Evolutionary conservation across 2,113 vertebrate genomes (phyloP).

Genomic region (Caranx ignobilis): DNA sequence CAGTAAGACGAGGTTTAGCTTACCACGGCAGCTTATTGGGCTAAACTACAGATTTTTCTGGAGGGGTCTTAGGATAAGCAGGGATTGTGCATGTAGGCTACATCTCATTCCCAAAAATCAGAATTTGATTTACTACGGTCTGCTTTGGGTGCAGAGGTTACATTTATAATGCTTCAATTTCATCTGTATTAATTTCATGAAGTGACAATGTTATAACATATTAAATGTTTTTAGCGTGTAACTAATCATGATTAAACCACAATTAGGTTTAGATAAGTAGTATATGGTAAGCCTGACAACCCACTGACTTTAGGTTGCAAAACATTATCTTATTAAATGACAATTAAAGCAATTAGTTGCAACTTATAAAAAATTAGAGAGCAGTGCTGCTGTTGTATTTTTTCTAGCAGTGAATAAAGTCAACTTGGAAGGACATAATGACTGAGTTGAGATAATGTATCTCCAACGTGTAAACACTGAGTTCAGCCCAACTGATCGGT

Average conservation of each 20-base stretch:
- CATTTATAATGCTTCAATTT: not conserved
- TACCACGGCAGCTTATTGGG: slow-evolving; percentile 61
- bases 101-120: slow-evolving; percentile 60
- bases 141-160: not conserved
- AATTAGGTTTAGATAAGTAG: not conserved
- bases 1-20: slow-evolving; percentile 53
- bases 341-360: not conserved
- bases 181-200: not conserved
- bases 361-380: not conserved
- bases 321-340: not conserved
- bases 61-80: slow-evolving; percentile 68
- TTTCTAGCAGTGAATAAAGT: not conserved
- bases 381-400: not conserved
- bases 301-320: not conserved
- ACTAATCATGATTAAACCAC: not conserved
- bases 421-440: not conserved
- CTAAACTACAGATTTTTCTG: slow-evolving; percentile 55
- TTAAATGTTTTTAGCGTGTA: not conserved
- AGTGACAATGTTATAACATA: not conserved
- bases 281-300: not conserved
- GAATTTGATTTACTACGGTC: slow-evolving; percentile 44
- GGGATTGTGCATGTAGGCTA: slow-evolving; percentile 71
- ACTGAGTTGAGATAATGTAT: slow-evolving; percentile 12
- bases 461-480: slow-evolving; percentile 24
- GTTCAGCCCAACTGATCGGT: slow-evolving; percentile 42